Evolutionary conservation across 2,113 vertebrate genomes (phyloP), one percentile per base, ranked within the genome.

Genomic region (Pleuronectes platessa): DNA sequence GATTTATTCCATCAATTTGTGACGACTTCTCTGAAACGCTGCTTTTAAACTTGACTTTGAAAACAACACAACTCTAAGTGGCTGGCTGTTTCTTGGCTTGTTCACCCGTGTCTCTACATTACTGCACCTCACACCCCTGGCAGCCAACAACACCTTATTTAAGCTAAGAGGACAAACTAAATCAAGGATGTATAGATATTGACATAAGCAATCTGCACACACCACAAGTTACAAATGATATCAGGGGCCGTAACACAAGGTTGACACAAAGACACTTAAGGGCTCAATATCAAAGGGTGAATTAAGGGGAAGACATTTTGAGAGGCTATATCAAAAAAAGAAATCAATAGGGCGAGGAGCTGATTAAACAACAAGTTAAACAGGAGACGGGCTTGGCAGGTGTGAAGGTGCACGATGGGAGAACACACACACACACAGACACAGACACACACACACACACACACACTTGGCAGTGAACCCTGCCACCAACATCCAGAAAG

Each of bases 231-330:
- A 78, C 76, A 84, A 84, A 89, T 88, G 74, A 86, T 71, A n/a
- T 5, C 49, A 42, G 67, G 59, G 31, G 45, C 58, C 51, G 67
- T 60, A 45, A 83, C 76, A 80, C 75, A 88, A 91, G 89, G 85
- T 79, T 73, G 82, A 71, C 53, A 77, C 80, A 91, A 92, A 92
- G 86, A 85, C 88, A 88, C 74, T 88, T 83, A 80, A 37, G 60
- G 65, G 73, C 70, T 84, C 79, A 74, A 78, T 79, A 68, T 71
- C 63, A 79, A 76, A 63, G 53, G 35, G 78, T 35, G 59, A 27
- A 76, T 86, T 82, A 31, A 58, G 47, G 67, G 35, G 47, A 66
- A 68, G 71, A 54, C 9, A 5, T 80, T 85, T 80, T 35, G 54
- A 63, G 53, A 71, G 61, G 68, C 47, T 20, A 53, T 74, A 73